These are phyloP conservation scores for Brevimyrus niger DNA, from an alignment of 2,113 vertebrate genomes.

Conservation along the genomic window DNA sequence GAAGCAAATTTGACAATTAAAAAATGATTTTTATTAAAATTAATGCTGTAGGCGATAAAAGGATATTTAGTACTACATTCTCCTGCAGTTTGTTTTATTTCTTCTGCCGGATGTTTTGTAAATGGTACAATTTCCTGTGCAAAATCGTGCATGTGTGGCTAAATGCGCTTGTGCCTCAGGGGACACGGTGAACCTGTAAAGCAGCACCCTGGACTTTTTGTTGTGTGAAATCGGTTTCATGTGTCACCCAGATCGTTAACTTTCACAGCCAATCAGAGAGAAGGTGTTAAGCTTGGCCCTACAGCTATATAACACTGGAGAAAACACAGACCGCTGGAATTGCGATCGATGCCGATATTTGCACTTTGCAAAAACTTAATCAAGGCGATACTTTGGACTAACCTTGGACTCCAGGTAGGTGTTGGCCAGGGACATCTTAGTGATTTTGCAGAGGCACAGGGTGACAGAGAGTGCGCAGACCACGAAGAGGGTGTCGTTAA, in stretches of 20 bases:
- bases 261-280: neutral
- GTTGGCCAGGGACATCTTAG: slow-evolving; percentile 90
- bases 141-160: neutral
- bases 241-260: too few relatives aligned
- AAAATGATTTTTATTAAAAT: neutral
- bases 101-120: neutral
- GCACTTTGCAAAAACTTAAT: neutral
- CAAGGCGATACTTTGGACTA: slow-evolving; percentile 27
- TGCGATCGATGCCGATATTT: neutral
- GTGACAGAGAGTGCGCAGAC: slow-evolving; percentile 82
- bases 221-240: neutral
- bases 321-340: neutral
- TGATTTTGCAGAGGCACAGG: slow-evolving; percentile 86
- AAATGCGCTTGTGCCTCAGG: neutral
- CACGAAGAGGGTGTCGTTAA: slow-evolving; percentile 86
- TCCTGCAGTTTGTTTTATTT: neutral
- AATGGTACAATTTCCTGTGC: neutral
- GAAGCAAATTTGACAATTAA: too few relatives aligned
- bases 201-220: neutral
- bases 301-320: neutral
- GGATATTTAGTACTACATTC: neutral
- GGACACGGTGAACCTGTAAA: neutral
- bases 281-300: neutral
- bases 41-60: neutral
- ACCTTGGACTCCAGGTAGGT: slow-evolving; percentile 94